A percentile compares a stretch with the other conserved stretches of the same genome.
phyloP scores from a whole-genome alignment of 2,797 vertebrate species.

The Epinephelus coioides region DNA sequence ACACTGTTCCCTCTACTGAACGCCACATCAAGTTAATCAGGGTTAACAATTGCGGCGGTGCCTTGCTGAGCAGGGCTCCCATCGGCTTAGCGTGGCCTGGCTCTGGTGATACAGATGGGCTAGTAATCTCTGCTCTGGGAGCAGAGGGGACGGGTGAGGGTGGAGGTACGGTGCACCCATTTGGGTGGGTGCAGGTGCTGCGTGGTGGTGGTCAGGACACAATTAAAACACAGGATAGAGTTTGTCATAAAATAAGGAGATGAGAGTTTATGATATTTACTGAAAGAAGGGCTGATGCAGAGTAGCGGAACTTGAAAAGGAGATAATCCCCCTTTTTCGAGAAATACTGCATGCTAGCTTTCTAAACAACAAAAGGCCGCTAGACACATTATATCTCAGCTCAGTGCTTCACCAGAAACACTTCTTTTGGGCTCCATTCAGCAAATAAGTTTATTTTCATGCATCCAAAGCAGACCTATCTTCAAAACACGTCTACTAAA shows the following conservation, averaged over 20 bases:
- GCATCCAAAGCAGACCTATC: not conserved
- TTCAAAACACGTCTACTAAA: not conserved
- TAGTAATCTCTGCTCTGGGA: conserved; percentile 74
- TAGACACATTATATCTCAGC: not conserved
- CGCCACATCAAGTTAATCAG: conserved; percentile 88
- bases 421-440: not conserved
- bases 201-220: not conserved
- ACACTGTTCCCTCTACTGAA: conserved; percentile 83
- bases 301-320: not conserved
- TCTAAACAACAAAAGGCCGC: not conserved
- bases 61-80: conserved; percentile 80
- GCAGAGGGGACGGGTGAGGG: conserved; percentile 50
- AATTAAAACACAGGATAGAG: not conserved
- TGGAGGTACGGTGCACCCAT: not conserved
- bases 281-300: not conserved
- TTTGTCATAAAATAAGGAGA: not conserved
- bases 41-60: conserved; percentile 85
- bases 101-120: conserved; percentile 83
- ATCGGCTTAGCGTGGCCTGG: conserved; percentile 79
- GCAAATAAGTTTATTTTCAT: not conserved
- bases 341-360: not conserved
- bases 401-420: not conserved
- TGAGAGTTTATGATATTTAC: not conserved
- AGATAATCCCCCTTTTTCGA: not conserved
- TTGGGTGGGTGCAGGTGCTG: conserved; percentile 4